Percentiles rank a stretch among this genome's conserved stretches.
Evolutionary conservation across 2,888 invertebrate species (phyloP).

Genomic region (Pristionchus arcanus): DNA sequence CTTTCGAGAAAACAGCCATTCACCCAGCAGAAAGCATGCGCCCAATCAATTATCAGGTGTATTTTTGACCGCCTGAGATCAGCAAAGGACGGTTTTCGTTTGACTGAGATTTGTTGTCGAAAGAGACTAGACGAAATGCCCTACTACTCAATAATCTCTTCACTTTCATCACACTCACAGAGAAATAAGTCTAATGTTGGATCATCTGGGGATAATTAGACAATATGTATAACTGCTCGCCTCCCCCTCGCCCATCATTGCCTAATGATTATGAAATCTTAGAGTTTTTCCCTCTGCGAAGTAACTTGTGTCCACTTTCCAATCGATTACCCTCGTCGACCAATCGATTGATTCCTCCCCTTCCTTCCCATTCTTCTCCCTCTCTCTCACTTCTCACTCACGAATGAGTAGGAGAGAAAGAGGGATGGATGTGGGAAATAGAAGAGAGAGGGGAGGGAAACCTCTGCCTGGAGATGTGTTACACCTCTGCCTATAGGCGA

Average conservation of each 20-base stretch:
- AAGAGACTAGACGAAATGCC: neutral
- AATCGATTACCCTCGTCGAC: neutral
- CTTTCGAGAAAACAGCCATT: neutral
- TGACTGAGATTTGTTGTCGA: neutral
- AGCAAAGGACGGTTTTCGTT: neutral
- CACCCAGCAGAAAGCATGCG: neutral
- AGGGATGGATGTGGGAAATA: conserved; percentile 25
- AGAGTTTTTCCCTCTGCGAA: too few species aligned
- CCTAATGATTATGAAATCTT: too few species aligned
- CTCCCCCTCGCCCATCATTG: too few species aligned
- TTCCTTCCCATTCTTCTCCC: neutral
- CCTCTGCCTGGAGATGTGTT: conserved; percentile 12
- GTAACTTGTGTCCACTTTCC: neutral
- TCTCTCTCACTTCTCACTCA: conserved; percentile 44
- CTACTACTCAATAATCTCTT: neutral
- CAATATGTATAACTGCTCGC: too few species aligned
- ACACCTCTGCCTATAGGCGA: conserved; percentile 38
- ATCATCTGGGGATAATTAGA: too few species aligned
- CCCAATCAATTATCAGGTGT: neutral
- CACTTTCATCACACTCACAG: neutral
- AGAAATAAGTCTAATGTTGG: too few species aligned
- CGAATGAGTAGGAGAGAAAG: conserved; percentile 47
- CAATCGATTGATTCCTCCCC: neutral
- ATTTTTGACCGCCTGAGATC: neutral
- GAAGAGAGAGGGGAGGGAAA: conserved; percentile 42